These are phyloP conservation scores for Cydia fagiglandana DNA, from an alignment of 1,140 invertebrate genomes.

Conservation along the genomic window DNA sequence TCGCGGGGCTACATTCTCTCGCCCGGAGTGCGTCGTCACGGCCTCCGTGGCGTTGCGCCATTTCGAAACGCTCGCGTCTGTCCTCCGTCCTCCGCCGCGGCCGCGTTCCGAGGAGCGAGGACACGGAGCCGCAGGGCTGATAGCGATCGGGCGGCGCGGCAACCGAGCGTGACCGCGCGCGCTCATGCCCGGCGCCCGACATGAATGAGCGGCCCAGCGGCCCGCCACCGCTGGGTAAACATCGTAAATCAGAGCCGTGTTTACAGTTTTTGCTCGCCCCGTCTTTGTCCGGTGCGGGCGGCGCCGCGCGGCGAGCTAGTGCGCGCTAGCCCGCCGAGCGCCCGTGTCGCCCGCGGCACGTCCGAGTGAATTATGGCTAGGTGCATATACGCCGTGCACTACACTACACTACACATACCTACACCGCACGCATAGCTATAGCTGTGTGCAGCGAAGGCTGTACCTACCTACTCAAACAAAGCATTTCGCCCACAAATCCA, in stretches of 20 bases:
- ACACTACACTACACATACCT: constrained; percentile 55
- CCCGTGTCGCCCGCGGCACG: constrained; percentile 59
- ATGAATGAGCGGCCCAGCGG: constrained; percentile 61
- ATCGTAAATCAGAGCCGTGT: constrained; percentile 68
- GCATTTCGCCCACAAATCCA: constrained; percentile 72
- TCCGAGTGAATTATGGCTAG: constrained; percentile 68
- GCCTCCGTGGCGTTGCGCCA: constrained; percentile 75
- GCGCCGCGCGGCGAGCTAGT: constrained; percentile 49
- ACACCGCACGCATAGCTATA: constrained; percentile 70
- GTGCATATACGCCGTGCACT: constrained; percentile 66
- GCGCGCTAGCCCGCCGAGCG: constrained; percentile 47
- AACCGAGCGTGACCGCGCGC: constrained; percentile 71
- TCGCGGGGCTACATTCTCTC: constrained; percentile 70
- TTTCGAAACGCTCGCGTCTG: constrained; percentile 69
- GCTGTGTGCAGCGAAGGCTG: constrained; percentile 68
- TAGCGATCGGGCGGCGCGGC: constrained; percentile 67
- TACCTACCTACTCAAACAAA: constrained; percentile 76
- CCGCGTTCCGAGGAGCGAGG: constrained; percentile 46
- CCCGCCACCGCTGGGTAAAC: constrained; percentile 35
- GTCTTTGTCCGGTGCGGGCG: constrained; percentile 57
- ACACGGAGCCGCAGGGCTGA: constrained; percentile 56
- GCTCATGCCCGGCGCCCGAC: constrained; percentile 49
- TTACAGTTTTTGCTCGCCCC: constrained; percentile 74
- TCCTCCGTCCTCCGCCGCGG: constrained; percentile 55
- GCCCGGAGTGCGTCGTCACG: constrained; percentile 66